Evolutionary conservation across 2,888 invertebrate species (phyloP).

Genomic region (Beris morrisii): DNA sequence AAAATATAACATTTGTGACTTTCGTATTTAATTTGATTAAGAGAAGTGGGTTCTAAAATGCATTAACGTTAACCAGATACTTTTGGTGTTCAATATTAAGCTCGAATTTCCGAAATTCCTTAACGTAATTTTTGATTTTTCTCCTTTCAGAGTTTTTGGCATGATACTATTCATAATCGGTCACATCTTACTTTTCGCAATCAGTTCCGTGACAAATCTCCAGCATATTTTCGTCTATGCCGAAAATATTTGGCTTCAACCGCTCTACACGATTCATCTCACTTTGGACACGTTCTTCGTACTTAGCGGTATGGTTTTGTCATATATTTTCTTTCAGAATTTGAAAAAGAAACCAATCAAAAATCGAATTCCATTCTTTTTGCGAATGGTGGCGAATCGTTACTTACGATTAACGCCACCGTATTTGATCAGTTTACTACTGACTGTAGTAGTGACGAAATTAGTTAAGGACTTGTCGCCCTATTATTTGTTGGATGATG

Average conservation of each 20-base stretch:
- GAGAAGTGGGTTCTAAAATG: too few species aligned
- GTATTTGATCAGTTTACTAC: conserved; percentile 54
- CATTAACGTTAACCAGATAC: too few species aligned
- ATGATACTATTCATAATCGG: conserved; percentile 63
- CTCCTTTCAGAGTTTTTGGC: conserved; percentile 47
- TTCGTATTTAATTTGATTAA: too few species aligned
- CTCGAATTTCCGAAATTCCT: too few species aligned
- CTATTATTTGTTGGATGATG: conserved; percentile 37
- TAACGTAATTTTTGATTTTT: background rate
- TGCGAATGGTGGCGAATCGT: conserved; percentile 48
- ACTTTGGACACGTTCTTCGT: conserved; percentile 59
- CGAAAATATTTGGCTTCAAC: conserved; percentile 51
- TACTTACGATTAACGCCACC: conserved; percentile 57
- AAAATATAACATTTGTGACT: too few species aligned
- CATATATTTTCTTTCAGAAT: conserved; percentile 40
- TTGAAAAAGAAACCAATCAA: conserved; percentile 36
- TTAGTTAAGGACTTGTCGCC: conserved; percentile 53
- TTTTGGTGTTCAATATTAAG: too few species aligned
- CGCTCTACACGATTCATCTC: conserved; percentile 56
- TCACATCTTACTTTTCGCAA: conserved; percentile 57
- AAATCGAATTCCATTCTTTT: conserved; percentile 29
- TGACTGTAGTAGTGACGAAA: conserved; percentile 53
- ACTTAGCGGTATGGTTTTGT: conserved; percentile 38
- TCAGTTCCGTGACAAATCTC: conserved; percentile 54
- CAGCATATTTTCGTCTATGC: conserved; percentile 49